Evolutionary conservation across 2,113 vertebrate species (phyloP).

Genomic region (Phainopepla nitens): DNA sequence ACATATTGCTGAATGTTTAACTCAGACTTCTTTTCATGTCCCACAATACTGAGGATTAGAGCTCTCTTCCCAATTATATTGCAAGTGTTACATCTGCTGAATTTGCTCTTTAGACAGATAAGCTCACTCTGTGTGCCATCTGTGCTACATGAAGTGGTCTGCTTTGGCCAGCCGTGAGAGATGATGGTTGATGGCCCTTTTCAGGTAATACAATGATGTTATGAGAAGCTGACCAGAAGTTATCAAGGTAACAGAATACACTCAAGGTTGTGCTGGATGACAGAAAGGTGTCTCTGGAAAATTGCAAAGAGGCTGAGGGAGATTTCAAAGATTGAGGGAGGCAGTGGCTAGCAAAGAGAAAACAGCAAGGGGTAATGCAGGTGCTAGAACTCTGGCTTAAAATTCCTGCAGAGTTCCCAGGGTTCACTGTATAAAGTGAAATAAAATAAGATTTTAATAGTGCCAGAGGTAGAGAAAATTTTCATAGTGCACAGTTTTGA

Average conservation of each 20-base stretch:
- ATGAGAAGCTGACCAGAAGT: not conserved
- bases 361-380: not conserved
- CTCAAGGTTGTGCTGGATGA: not conserved
- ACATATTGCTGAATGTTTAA: not conserved
- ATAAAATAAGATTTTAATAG: not conserved
- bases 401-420: not conserved
- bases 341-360: not conserved
- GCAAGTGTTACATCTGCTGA: not conserved
- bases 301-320: not conserved
- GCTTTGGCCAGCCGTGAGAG: not conserved
- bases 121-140: not conserved
- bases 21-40: not conserved
- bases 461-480: not conserved
- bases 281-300: not conserved
- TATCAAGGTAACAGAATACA: not conserved
- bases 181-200: not conserved
- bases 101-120: not conserved
- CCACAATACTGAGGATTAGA: constrained; percentile 39
- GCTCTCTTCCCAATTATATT: not conserved
- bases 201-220: not conserved
- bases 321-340: not conserved
- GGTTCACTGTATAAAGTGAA: not conserved
- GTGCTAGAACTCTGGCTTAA: not conserved
- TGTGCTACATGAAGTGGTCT: not conserved
- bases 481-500: not conserved